These are phyloP conservation scores for Harpagifer antarcticus DNA, from an alignment of 2,797 vertebrate genomes.

Conservation along the genomic window DNA sequence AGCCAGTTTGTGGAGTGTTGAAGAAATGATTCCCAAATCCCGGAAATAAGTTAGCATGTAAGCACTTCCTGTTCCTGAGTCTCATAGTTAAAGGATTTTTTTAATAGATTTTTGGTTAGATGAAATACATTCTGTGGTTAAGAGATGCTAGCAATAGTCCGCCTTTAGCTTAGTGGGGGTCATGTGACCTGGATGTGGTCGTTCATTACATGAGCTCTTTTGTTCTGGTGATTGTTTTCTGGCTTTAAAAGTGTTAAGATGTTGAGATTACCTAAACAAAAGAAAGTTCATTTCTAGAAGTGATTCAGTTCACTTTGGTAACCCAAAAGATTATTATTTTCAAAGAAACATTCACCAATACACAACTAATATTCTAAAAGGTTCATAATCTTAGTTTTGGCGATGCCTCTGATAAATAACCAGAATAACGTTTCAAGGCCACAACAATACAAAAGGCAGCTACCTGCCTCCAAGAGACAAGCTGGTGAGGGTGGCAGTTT, in stretches of 20 bases:
- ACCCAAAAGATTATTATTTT: neutral
- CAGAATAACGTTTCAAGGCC: conserved; percentile 30
- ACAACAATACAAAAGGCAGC: conserved; percentile 35
- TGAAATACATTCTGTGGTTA: too few relatives aligned
- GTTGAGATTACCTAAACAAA: neutral
- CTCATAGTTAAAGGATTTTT: too few relatives aligned
- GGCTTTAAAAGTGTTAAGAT: too few relatives aligned
- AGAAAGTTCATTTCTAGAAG: neutral
- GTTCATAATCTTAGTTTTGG: conserved; percentile 37
- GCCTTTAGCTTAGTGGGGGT: too few relatives aligned
- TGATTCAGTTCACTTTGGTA: neutral
- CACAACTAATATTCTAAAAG: conserved; percentile 14
- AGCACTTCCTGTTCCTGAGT: too few relatives aligned
- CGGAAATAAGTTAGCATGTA: too few relatives aligned
- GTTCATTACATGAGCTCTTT: too few relatives aligned
- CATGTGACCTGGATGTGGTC: too few relatives aligned
- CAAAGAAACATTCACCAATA: neutral
- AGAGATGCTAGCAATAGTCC: too few relatives aligned
- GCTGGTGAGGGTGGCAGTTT: conserved; percentile 24
- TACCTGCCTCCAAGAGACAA: conserved; percentile 30
- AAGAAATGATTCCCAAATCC: too few relatives aligned
- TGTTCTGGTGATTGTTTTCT: too few relatives aligned
- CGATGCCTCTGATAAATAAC: conserved; percentile 41
- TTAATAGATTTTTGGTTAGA: too few relatives aligned
- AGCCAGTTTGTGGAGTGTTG: neutral